Percentiles rank a stretch among this genome's conserved stretches.
Conservation (phyloP, 2,113 vertebrate species). For the Hoplias malabaricus region DNA sequence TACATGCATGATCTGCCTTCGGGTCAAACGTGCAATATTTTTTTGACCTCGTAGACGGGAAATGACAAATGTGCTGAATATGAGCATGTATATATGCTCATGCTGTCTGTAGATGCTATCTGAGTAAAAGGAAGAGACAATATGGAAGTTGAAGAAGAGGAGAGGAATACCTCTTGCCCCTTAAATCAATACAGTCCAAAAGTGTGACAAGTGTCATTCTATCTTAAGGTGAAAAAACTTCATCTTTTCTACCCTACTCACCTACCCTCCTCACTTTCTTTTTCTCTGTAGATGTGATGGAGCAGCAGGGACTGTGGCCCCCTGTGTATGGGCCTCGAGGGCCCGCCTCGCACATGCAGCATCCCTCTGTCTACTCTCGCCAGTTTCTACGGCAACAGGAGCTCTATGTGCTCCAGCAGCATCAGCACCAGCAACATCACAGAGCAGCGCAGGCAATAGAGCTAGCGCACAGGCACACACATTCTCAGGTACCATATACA, state of each 20-base stretch:
- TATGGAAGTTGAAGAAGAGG: constrained; percentile 1
- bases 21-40: not conserved
- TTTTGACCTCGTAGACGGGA: not conserved
- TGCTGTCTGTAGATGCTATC: not conserved
- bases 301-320: constrained; percentile 91
- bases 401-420: constrained; percentile 87
- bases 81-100: not conserved
- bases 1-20: constrained; percentile 6
- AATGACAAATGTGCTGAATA: constrained; percentile 32
- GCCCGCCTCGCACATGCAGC: constrained; percentile 87
- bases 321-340: constrained; percentile 85
- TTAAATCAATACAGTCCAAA: constrained; percentile 25
- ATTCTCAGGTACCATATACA: constrained; percentile 64
- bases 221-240: constrained; percentile 34
- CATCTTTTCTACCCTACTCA: constrained; percentile 28
- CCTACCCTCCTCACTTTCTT: constrained; percentile 3
- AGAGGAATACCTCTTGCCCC: not conserved
- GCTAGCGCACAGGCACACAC: constrained; percentile 70
- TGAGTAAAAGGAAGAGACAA: constrained; percentile 16
- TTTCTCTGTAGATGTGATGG: constrained; percentile 83
- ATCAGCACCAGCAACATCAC: constrained; percentile 73
- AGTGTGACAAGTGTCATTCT: constrained; percentile 19
- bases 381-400: constrained; percentile 93
- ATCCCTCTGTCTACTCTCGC: constrained; percentile 85
- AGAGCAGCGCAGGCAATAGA: constrained; percentile 76